Evolutionary conservation across 2,797 vertebrate species (phyloP).

Genomic region (Enteromius mattozi): DNA sequence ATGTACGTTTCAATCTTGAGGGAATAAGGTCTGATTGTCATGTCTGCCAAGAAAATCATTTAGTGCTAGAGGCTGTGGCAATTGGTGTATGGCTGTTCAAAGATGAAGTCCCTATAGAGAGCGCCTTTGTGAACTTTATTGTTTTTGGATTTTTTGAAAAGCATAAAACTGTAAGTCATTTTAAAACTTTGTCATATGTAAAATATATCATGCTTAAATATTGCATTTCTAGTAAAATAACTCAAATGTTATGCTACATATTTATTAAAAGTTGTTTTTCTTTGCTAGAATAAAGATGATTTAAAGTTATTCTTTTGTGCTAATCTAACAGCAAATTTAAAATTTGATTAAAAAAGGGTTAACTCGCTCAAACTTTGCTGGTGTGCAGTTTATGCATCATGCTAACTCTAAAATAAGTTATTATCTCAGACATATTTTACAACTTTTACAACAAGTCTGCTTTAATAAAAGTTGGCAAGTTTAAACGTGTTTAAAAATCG

Average conservation of each 20-base stretch:
- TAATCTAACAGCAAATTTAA: neutral
- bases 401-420: conserved; percentile 27
- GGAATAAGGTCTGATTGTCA: conserved; percentile 56
- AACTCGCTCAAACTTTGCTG: conserved; percentile 33
- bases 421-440: conserved; percentile 23
- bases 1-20: conserved; percentile 51
- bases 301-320: neutral
- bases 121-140: conserved; percentile 46
- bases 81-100: conserved; percentile 50
- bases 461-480: neutral
- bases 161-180: conserved; percentile 45
- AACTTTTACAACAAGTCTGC: conserved; percentile 19
- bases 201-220: conserved; percentile 7
- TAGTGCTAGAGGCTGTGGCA: conserved; percentile 48
- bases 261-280: neutral
- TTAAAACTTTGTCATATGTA: conserved; percentile 33
- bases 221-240: neutral
- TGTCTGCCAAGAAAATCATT: conserved; percentile 59
- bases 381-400: conserved; percentile 9
- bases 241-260: conserved; percentile 3
- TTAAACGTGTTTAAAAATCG: neutral
- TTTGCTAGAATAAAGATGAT: neutral
- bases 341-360: conserved; percentile 10
- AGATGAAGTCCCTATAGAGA: conserved; percentile 37
- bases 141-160: conserved; percentile 38